These are phyloP conservation scores for Pollimyrus isidori DNA, from an alignment of 2,113 vertebrate species.

Conservation along the genomic window DNA sequence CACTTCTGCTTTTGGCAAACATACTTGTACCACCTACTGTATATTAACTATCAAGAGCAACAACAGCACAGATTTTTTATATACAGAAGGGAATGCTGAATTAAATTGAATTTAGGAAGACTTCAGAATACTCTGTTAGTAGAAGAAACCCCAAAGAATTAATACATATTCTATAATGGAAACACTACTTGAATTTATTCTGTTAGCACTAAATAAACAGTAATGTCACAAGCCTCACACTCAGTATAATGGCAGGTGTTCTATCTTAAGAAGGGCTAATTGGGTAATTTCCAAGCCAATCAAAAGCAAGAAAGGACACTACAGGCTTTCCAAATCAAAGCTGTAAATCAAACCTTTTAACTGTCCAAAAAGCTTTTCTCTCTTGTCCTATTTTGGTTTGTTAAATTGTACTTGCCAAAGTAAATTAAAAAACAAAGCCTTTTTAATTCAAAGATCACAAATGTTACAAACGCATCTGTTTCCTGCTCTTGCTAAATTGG, in stretches of 20 bases:
- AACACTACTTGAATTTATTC: not conserved
- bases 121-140: not conserved
- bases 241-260: constrained; percentile 29
- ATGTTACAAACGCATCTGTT: constrained; percentile 47
- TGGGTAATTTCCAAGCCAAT: constrained; percentile 19
- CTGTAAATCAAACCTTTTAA: constrained; percentile 41
- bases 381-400: not conserved
- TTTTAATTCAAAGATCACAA: not conserved
- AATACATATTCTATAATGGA: not conserved
- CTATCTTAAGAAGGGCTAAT: constrained; percentile 25
- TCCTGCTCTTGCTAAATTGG: constrained; percentile 46
- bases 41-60: not conserved
- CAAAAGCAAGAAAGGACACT: not conserved
- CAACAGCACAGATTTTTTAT: not conserved
- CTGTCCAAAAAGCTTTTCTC: not conserved
- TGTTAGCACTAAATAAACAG: not conserved
- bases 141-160: not conserved
- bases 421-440: constrained; percentile 19
- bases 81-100: not conserved
- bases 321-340: constrained; percentile 21
- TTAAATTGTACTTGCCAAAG: constrained; percentile 21
- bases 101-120: not conserved
- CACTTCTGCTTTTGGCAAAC: not conserved
- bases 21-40: not conserved
- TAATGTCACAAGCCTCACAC: not conserved